A percentile compares a stretch with the other conserved stretches of the same genome.
phyloP scores from a whole-genome alignment of 92 coral and sea anemone species.

The Epizoanthus fatuus region DNA sequence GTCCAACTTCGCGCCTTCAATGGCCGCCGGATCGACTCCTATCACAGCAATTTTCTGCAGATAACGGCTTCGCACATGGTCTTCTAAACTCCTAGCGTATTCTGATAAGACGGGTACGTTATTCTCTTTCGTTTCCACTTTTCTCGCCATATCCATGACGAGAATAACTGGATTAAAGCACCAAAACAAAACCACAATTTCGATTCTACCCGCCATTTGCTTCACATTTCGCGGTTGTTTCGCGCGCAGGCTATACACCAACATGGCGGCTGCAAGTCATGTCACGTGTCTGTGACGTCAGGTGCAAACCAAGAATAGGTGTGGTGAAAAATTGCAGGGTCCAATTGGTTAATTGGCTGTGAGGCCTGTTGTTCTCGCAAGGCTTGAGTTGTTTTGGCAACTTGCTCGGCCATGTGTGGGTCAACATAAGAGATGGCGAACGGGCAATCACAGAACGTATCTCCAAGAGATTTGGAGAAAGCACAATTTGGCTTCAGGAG shows the following conservation, averaged over 20 bases:
- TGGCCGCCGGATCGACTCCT: slow-evolving; percentile 11
- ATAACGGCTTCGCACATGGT: neutral
- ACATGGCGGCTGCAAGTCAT: neutral
- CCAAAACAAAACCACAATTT: neutral
- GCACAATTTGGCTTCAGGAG: too few species aligned
- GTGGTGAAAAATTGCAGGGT: too few species aligned
- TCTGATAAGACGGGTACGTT: slow-evolving; percentile 2
- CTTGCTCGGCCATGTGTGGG: too few species aligned
- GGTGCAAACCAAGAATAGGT: slow-evolving; percentile 8
- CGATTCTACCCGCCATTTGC: neutral
- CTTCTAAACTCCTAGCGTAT: neutral
- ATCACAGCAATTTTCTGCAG: slow-evolving; percentile 10
- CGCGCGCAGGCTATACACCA: neutral
- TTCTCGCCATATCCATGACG: neutral
- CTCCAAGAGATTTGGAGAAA: too few species aligned
- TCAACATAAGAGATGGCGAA: too few species aligned
- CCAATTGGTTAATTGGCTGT: too few species aligned
- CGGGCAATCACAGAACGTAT: too few species aligned
- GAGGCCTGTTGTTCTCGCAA: too few species aligned
- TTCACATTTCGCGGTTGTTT: neutral
- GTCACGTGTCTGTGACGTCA: slow-evolving; percentile 22
- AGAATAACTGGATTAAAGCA: neutral
- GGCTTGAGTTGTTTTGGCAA: too few species aligned
- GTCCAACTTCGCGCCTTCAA: slow-evolving; percentile 7
- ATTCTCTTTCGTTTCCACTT: neutral